Percentiles rank a stretch among this genome's conserved stretches.
phyloP scores from a whole-genome alignment of 2,888 invertebrate species.

The Alcis repandata region DNA sequence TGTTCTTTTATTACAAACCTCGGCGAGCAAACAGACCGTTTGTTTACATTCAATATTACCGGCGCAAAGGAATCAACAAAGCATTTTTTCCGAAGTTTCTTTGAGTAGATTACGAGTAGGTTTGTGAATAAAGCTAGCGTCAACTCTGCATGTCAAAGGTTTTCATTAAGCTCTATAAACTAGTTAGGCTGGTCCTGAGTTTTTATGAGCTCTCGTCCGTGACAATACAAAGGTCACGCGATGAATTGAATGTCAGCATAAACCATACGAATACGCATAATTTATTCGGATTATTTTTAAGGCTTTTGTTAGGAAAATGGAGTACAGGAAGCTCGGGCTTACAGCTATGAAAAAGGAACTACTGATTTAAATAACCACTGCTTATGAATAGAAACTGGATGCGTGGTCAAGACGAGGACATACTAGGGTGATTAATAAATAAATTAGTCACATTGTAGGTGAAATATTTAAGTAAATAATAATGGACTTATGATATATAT shows the following conservation, averaged over 20 bases:
- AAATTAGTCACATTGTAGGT: too few species aligned
- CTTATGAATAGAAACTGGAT: constrained; percentile 6
- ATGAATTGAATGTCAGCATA: constrained; percentile 7
- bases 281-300: constrained; percentile 10
- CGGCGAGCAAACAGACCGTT: constrained; percentile 35
- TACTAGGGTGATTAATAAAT: background rate
- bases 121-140: constrained; percentile 51
- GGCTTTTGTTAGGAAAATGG: constrained; percentile 10
- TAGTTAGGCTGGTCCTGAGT: constrained; percentile 31
- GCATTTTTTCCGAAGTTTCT: constrained; percentile 40
- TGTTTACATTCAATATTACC: constrained; percentile 42
- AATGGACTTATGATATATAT: too few species aligned
- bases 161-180: constrained; percentile 51
- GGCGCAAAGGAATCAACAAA: constrained; percentile 45
- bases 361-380: background rate
- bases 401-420: background rate
- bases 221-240: constrained; percentile 23
- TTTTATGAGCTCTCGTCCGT: constrained; percentile 16
- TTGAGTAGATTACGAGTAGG: constrained; percentile 46
- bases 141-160: constrained; percentile 57
- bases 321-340: background rate
- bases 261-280: constrained; percentile 1
- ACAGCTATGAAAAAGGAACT: constrained; percentile 2
- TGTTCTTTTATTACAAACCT: constrained; percentile 50
- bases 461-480: background rate